These are phyloP conservation scores for Abscondita cerata DNA, from an alignment of 2,888 invertebrate genomes.

Conservation along the genomic window DNA sequence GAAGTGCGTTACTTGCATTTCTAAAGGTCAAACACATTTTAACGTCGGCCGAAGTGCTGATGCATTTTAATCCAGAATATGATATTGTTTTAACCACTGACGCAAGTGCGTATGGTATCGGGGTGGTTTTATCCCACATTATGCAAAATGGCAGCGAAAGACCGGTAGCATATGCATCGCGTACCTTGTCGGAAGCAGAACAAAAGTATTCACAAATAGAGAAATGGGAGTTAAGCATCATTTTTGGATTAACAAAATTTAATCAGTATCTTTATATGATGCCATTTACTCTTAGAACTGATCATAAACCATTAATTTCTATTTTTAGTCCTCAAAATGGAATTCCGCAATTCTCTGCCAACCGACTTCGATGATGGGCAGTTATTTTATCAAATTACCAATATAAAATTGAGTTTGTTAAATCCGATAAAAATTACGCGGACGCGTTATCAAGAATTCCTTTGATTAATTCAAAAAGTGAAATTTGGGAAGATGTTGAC, in stretches of 20 bases:
- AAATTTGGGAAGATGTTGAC: not conserved
- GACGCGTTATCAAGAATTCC: no score
- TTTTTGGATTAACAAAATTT: constrained; percentile 24
- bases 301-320: constrained; percentile 20
- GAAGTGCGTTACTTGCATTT: no score
- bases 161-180: constrained; percentile 21
- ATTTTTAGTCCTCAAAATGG: constrained; percentile 15
- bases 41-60: no score
- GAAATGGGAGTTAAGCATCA: constrained; percentile 22
- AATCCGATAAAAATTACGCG: no score
- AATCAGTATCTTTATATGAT: constrained; percentile 20
- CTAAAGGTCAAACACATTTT: no score
- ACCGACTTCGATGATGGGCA: constrained; percentile 17
- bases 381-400: constrained; percentile 18
- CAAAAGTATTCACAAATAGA: constrained; percentile 24
- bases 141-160: no score
- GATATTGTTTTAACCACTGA: no score
- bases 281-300: constrained; percentile 18
- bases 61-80: no score
- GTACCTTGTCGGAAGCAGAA: constrained; percentile 10
- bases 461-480: no score
- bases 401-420: constrained; percentile 11
- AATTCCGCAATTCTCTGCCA: constrained; percentile 14
- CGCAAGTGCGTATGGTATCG: no score
- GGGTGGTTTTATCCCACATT: no score